Evolutionary conservation across 2,888 invertebrate genomes (phyloP), one percentile per base, ranked within the genome.

Genomic region (Lottia scabra): DNA sequence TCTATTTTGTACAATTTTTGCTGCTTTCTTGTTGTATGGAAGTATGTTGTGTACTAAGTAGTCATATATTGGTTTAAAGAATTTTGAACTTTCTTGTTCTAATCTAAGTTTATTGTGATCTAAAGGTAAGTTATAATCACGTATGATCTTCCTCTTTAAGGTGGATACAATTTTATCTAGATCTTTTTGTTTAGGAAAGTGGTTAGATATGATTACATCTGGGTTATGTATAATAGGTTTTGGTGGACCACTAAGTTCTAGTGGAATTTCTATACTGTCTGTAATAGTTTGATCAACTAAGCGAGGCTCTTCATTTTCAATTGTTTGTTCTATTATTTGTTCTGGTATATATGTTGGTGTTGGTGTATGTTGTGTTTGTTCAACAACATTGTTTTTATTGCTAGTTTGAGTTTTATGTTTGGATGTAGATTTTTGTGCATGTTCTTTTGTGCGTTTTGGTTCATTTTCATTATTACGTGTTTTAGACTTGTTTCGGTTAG

Each of bases 141-240:
- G 38, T 38, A 38, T 38, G 38, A 38, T 38, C 38, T 38, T 38
- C 10, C 1, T n/a, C 23, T 56, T 56, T 19, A n/a, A 8, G 19
- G 23, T 56, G n/a, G n/a, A 19, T 19, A 56, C 56, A 56, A 56
- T n/a, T 56, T 23, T n/a, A n/a, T 56, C 56, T 19, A 56, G 56
- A 56, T 56, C 56, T 56, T 56, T 56, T 23, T 56, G 56, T 56
- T 56, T n/a, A 19, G 56, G 56, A 23, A 56, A 56, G 23, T 56
- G 56, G 6, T n/a, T 56, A n/a, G 56, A 1, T n/a, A 56, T 23
- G n/a, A 56, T 19, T 23, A 23, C n/a, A 56, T 56, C 56, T 19
- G 56, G 56, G 10, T 56, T 56, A 56, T 56, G 56, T 56, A 56
- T 56, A 10, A 56, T 56, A n/a, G 56, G 56, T 56, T 56, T n/a